Conservation (phyloP, 2,888 invertebrate genomes). For the Cephus rjabovi region DNA sequence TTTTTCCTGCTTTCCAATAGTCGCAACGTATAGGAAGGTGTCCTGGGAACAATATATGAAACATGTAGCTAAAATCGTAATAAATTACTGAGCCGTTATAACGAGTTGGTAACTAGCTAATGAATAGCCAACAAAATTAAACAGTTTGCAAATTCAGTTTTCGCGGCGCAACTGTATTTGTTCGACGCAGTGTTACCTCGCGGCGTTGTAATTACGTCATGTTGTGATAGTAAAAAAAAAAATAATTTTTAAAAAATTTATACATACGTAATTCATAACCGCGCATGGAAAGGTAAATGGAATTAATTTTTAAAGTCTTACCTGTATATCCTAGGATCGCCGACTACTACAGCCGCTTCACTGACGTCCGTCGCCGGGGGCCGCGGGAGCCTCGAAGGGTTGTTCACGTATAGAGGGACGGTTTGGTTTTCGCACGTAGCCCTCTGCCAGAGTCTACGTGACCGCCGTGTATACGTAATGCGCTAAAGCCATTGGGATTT, state of each 20-base stretch:
- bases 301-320: not conserved
- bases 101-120: constrained; percentile 47
- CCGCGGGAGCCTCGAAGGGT: not conserved
- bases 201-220: not conserved
- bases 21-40: not conserved
- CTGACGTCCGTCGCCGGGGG: not conserved
- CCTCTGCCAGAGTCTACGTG: not conserved
- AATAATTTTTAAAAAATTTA: no score
- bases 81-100: constrained; percentile 45
- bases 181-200: not conserved
- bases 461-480: not conserved
- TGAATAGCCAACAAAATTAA: constrained; percentile 50
- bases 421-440: not conserved
- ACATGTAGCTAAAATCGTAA: constrained; percentile 20
- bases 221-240: not conserved
- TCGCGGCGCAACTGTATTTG: not conserved
- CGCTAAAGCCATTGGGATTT: constrained; percentile 23
- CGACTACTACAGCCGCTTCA: not conserved
- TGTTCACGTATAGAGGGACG: not conserved
- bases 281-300: not conserved
- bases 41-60: not conserved
- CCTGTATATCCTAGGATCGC: not conserved
- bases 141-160: constrained; percentile 44
- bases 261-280: not conserved
- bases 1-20: not conserved